Percentiles rank a stretch among this genome's conserved stretches.
phyloP scores from a whole-genome alignment of 2,113 vertebrate genomes.

The Noctilio leporinus region DNA sequence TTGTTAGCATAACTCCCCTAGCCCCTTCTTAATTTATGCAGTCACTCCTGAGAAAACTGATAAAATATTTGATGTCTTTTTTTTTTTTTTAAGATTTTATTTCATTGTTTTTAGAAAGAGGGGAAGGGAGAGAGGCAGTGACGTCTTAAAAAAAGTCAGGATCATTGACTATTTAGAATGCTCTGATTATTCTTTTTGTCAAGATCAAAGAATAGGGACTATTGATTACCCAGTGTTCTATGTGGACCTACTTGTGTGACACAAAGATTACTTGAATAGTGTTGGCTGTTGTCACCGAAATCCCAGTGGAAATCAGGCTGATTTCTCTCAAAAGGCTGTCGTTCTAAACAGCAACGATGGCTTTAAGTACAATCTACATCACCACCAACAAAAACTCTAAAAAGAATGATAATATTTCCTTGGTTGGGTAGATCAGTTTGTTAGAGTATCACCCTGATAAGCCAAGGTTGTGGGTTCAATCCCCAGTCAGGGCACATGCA shows the following conservation, averaged over 20 bases:
- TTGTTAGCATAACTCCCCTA: background rate
- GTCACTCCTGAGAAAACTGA: background rate
- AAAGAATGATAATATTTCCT: background rate
- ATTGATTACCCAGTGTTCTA: conserved; percentile 35
- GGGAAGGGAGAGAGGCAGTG: no score
- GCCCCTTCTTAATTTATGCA: background rate
- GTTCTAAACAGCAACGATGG: background rate
- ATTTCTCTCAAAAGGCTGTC: background rate
- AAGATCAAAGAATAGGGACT: conserved; percentile 41
- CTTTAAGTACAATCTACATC: background rate
- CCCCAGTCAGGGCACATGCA: no score
- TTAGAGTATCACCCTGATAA: no score
- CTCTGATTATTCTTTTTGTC: conserved; percentile 53
- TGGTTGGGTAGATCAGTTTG: no score
- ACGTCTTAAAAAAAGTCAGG: background rate
- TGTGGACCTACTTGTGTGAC: background rate
- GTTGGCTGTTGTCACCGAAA: conserved; percentile 8
- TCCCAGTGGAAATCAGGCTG: background rate
- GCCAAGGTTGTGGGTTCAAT: no score
- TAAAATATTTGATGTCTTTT: background rate
- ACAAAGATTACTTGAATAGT: conserved; percentile 22
- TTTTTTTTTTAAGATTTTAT: no score
- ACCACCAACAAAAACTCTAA: background rate
- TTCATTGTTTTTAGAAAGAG: no score
- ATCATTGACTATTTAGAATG: background rate